Percentiles rank a stretch among this genome's conserved stretches.
phyloP scores from a whole-genome alignment of 2,797 vertebrate genomes.

The Pseudochirops corinnae region DNA sequence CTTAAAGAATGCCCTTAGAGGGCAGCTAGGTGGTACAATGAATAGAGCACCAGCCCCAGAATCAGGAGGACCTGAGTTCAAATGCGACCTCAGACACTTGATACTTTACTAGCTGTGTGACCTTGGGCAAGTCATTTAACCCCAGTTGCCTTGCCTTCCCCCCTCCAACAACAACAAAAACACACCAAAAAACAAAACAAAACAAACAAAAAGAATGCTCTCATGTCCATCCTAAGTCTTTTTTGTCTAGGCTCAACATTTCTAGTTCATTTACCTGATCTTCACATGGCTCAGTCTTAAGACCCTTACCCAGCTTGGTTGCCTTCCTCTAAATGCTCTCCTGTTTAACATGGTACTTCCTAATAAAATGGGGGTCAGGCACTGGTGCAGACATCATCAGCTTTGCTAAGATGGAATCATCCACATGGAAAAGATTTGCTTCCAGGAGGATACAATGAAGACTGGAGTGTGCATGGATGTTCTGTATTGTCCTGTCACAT shows the following conservation, averaged over 20 bases:
- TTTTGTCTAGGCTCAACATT: neutral
- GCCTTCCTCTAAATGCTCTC: neutral
- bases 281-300: neutral
- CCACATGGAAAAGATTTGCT: neutral
- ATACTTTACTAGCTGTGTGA: too few species aligned
- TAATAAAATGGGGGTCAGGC: neutral
- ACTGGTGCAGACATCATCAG: neutral
- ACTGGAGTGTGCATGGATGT: neutral
- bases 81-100: too few species aligned
- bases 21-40: too few species aligned
- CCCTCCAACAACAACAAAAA: too few species aligned
- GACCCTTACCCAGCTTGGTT: neutral
- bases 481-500: neutral
- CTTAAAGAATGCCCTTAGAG: neutral
- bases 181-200: too few species aligned
- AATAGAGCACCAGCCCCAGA: too few species aligned
- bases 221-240: neutral
- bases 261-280: neutral
- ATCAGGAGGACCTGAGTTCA: too few species aligned
- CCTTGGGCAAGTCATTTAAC: too few species aligned
- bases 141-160: too few species aligned
- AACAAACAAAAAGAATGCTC: neutral
- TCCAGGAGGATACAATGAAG: neutral
- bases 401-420: neutral
- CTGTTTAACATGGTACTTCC: neutral